Evolutionary conservation across 2,888 invertebrate species (phyloP), one percentile per base, ranked within the genome.

Genomic region (Bombylius discolor): DNA sequence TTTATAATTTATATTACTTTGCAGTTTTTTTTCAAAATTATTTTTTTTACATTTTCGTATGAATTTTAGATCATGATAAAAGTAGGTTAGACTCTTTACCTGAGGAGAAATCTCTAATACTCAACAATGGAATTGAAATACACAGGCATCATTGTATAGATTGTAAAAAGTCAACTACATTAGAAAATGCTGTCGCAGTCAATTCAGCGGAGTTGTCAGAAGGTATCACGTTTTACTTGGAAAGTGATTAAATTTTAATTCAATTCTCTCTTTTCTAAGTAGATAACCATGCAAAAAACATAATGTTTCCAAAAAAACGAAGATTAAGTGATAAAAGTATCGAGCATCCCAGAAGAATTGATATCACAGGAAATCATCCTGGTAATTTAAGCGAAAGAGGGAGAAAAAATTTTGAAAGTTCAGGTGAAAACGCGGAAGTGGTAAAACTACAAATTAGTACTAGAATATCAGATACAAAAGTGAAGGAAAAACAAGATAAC

Each of bases 151-250:
- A 82, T 34, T 83, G 84, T 67, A 81, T 83, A 23, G 88, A 89
- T 67, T 89, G 91, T 89, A 83, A 85, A 65, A 89, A 90, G 36
- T 83, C 85, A 45, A 80, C 79, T 63, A 80, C 87, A 47, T 81
- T 88, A 50, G 90, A 90, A 67, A 86, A 85, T 71, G 83, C 84
- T 5, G 91, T 90, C 72, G 87, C 91, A 44, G 87, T 89, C 62
- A 79, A 85, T 60, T 85, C 89, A 50, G 85, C 92, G 79, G 89
- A 91, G 75, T 84, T 89, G 45, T 88, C 92, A 55, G 90, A 90
- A 79, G 89, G 89, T 88, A 74, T 57, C 14, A 50, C 23, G n/a
- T 36, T 53, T 44, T 47, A 55, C 33, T 23, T 39, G 45, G 13
- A 34, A 46, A 53, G 5, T 23, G 23, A 51, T 46, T 49, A 53